Evolutionary conservation across 2,113 vertebrate species (phyloP).

Genomic region (Neogale vison): DNA sequence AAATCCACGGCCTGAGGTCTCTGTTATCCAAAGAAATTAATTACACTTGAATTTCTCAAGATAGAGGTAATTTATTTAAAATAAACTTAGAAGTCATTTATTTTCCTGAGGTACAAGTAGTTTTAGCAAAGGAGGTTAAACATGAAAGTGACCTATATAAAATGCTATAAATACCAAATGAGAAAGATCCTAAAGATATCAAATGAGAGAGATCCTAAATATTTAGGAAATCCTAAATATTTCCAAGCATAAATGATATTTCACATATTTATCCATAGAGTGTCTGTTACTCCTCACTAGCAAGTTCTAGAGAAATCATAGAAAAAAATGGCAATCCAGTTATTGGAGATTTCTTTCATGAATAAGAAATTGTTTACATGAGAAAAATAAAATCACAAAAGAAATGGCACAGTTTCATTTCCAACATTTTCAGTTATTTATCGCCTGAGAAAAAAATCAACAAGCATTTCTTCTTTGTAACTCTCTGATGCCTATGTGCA

Average conservation of each 20-base stretch:
- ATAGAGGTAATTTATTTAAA: neutral
- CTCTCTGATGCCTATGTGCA: constrained; percentile 16
- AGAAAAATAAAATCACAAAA: constrained; percentile 40
- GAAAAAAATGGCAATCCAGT: neutral
- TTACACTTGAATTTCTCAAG: constrained; percentile 15
- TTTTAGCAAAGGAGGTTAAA: neutral
- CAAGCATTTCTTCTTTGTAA: neutral
- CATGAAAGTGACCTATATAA: neutral
- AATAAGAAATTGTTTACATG: constrained; percentile 34
- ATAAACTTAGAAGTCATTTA: neutral
- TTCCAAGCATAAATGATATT: neutral
- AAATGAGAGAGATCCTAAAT: neutral
- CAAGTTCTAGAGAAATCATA: neutral
- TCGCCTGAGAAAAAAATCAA: constrained; percentile 1
- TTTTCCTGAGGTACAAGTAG: neutral
- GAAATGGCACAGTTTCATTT: neutral
- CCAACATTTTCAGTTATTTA: constrained; percentile 44
- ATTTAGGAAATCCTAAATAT: neutral
- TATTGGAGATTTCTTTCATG: neutral
- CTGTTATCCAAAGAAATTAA: neutral
- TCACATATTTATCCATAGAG: neutral
- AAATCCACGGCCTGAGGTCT: neutral
- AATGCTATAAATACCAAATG: neutral
- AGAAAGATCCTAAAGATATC: neutral
- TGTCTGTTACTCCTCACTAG: neutral